phyloP scores from a whole-genome alignment of 2,113 vertebrate species.

The Cnemophilus loriae region DNA sequence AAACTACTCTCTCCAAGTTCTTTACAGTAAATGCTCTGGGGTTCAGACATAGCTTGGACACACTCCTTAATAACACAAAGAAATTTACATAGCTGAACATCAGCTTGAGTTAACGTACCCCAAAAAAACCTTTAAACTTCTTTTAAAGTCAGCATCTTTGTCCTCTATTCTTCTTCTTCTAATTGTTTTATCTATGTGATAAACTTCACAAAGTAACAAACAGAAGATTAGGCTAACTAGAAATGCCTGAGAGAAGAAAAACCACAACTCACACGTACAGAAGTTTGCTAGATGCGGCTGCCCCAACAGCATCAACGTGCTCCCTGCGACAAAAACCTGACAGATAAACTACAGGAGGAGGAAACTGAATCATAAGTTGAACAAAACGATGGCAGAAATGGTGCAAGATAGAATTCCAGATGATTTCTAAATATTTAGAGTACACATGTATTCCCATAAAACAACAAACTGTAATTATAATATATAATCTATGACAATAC shows the following conservation, averaged over 20 bases:
- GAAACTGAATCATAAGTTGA: background rate
- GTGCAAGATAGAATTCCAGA: background rate
- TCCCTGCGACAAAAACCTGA: background rate
- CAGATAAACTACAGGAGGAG: background rate
- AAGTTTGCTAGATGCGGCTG: background rate
- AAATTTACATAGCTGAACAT: background rate
- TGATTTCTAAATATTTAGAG: background rate
- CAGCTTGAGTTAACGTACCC: background rate
- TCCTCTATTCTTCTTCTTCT: background rate
- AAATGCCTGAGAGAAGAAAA: background rate
- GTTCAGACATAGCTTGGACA: background rate
- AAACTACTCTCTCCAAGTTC: background rate
- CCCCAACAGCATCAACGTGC: background rate
- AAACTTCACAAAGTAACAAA: background rate
- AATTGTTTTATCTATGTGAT: background rate
- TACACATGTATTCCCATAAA: background rate
- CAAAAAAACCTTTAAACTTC: background rate
- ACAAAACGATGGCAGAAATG: background rate
- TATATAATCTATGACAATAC: background rate
- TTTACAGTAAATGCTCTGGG: background rate
- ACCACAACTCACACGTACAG: background rate
- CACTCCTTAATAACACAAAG: background rate
- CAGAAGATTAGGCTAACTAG: background rate
- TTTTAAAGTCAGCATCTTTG: background rate
- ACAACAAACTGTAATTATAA: background rate